Percentiles rank a stretch among this genome's conserved stretches.
Conservation (phyloP, 2,888 invertebrate genomes). For the Sisyra terminalis region DNA sequence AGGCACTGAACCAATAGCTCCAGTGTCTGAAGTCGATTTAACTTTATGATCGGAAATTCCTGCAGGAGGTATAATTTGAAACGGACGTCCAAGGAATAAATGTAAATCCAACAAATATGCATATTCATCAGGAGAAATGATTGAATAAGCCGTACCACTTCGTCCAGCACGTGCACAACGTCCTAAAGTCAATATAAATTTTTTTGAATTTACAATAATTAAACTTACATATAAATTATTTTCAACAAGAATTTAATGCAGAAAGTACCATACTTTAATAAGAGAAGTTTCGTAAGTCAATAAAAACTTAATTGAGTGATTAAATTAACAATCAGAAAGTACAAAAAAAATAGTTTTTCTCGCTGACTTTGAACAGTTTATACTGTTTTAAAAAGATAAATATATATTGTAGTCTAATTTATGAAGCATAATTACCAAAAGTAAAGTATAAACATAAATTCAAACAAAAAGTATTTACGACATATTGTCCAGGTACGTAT, state of each 20-base stretch:
- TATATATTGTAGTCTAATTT: too few species aligned
- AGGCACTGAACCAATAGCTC: constrained; percentile 59
- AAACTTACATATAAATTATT: neutral
- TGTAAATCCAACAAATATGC: constrained; percentile 89
- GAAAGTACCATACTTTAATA: too few species aligned
- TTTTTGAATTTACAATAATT: neutral
- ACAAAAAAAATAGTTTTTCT: too few species aligned
- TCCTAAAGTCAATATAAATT: constrained; percentile 27
- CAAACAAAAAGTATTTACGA: too few species aligned
- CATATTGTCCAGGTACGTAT: too few species aligned
- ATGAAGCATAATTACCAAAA: too few species aligned
- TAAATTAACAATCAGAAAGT: too few species aligned
- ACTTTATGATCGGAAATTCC: constrained; percentile 14
- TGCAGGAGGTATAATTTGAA: constrained; percentile 34
- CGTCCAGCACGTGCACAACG: constrained; percentile 93
- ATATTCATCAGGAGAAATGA: constrained; percentile 80
- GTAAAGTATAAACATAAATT: too few species aligned
- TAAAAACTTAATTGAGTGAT: too few species aligned
- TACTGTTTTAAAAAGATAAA: too few species aligned
- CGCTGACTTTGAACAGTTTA: too few species aligned
- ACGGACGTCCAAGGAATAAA: constrained; percentile 71
- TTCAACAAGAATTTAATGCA: neutral
- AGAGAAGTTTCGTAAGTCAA: too few species aligned
- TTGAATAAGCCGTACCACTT: constrained; percentile 78
- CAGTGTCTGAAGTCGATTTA: constrained; percentile 37